A percentile compares a stretch with the other conserved stretches of the same genome.
These are phyloP conservation scores for Ornithorhynchus anatinus DNA, from an alignment of 2,113 vertebrate species.

Conservation along the genomic window DNA sequence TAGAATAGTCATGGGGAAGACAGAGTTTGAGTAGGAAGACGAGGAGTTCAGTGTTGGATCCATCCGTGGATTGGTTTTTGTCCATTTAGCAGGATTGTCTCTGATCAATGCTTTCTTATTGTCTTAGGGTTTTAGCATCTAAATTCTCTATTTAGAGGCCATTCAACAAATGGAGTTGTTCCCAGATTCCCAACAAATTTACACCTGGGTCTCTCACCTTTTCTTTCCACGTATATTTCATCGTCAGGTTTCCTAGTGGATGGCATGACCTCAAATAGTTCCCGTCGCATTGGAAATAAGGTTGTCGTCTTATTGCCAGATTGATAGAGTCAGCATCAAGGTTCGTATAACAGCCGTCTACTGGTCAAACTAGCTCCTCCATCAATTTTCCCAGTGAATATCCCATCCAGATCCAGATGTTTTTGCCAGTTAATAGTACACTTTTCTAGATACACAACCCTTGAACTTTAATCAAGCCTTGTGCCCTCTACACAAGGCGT, in stretches of 20 bases:
- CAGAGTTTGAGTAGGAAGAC: no score
- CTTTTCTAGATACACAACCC: neutral
- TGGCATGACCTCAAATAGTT: slow-evolving; percentile 15
- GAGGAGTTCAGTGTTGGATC: neutral
- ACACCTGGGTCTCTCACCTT: slow-evolving; percentile 21
- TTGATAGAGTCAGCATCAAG: slow-evolving; percentile 32
- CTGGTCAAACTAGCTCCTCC: neutral
- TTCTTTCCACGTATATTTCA: slow-evolving; percentile 20
- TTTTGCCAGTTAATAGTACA: neutral
- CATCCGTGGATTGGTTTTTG: neutral
- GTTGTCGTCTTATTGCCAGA: slow-evolving; percentile 28
- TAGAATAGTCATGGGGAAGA: no score
- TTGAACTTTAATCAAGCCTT: slow-evolving; percentile 4
- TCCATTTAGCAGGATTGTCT: neutral
- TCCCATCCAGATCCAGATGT: neutral
- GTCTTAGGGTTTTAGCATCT: neutral
- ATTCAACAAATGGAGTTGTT: neutral
- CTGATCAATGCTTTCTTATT: neutral
- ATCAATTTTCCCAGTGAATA: slow-evolving; percentile 30
- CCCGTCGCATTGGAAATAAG: slow-evolving; percentile 35
- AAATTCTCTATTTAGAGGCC: neutral
- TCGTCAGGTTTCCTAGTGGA: slow-evolving; percentile 18
- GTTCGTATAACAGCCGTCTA: slow-evolving; percentile 4
- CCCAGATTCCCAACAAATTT: slow-evolving; percentile 33
- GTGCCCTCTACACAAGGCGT: neutral